Evolutionary conservation across 2,797 vertebrate species (phyloP), one percentile per base, ranked within the genome.

Genomic region (Cossypha dichroa): DNA sequence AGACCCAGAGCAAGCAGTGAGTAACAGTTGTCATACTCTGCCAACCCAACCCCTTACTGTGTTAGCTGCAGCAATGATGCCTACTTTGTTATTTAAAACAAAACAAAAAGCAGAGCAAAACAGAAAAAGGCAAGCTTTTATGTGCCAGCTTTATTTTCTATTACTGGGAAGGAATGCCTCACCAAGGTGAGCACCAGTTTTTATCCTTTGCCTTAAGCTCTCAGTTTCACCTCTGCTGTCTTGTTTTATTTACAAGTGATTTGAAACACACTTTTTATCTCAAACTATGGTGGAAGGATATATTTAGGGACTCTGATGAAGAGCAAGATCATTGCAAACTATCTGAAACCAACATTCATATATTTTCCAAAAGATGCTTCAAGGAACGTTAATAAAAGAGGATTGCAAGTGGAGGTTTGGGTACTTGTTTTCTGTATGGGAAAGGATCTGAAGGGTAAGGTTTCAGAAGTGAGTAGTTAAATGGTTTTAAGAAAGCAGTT

Each of bases 401-500:
- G 17, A 75, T 17, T 81, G 58, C 51, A 93, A 78, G 23, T 67
- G 33, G 22, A 89, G 16, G 8, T 83, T 75, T 88, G 34, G 31
- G 19, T 60, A 83, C 60, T 73, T 70, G 43, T 76, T 68, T 85
- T 77, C 58, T 63, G 6, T 68, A 28, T 11, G 20, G 55, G 62
- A 34, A 94, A 87, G 40, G 12, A 90, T 81, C 34, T 86, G 81
- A 85, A 70, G 43, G 62, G 48, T 52, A 83, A 92, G 51, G 46
- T 81, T 60, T 84, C 87, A 77, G 62, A 88, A 89, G 45, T 51
- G 22, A 79, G 63, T 18, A 69, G 78, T 55, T 85, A 62, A 90
- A 70, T 87, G 75, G 54, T n/a, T 92, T 91, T 89, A 94, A 88
- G 85, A 68, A 85, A 89, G 82, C 31, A 73, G 66, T 90, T 93